Conservation (phyloP, 2,888 invertebrate genomes). For the Torymus auratus region DNA sequence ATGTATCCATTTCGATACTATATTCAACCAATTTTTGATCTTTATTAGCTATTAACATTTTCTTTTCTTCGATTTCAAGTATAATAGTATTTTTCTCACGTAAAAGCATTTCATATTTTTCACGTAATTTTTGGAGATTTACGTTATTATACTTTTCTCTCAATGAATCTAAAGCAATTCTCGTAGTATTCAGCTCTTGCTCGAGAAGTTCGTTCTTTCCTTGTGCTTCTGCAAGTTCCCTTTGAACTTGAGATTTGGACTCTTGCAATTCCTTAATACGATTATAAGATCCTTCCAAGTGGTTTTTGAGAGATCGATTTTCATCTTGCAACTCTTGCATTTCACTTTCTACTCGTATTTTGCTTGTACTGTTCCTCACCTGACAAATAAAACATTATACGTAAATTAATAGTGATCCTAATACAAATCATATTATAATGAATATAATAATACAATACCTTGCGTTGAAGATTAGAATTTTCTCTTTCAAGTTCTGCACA, state of each 20-base stretch:
- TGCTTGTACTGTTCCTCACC: slow-evolving; percentile 78
- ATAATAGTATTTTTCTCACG: slow-evolving; percentile 67
- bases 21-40: slow-evolving; percentile 64
- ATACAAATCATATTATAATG: not conserved
- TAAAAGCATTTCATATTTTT: slow-evolving; percentile 64
- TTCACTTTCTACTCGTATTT: slow-evolving; percentile 69
- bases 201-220: slow-evolving; percentile 60
- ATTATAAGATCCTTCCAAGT: slow-evolving; percentile 72
- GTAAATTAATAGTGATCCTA: no score
- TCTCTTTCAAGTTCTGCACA: slow-evolving; percentile 76
- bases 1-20: slow-evolving; percentile 71
- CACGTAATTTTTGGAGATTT: slow-evolving; percentile 58
- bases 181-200: slow-evolving; percentile 65
- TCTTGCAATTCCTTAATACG: slow-evolving; percentile 69
- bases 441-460: slow-evolving; percentile 56
- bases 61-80: slow-evolving; percentile 77
- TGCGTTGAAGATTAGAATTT: slow-evolving; percentile 74
- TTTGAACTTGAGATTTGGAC: slow-evolving; percentile 64
- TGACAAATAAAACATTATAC: slow-evolving; percentile 29
- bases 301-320: slow-evolving; percentile 69
- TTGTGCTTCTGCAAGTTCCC: slow-evolving; percentile 63
- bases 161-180: slow-evolving; percentile 58
- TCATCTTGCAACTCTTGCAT: slow-evolving; percentile 70
- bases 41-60: slow-evolving; percentile 71
- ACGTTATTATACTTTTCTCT: slow-evolving; percentile 60